Evolutionary conservation across 1,140 invertebrate species (phyloP), one percentile per base, ranked within the genome.

Genomic region (Diplogasteroides magnus): DNA sequence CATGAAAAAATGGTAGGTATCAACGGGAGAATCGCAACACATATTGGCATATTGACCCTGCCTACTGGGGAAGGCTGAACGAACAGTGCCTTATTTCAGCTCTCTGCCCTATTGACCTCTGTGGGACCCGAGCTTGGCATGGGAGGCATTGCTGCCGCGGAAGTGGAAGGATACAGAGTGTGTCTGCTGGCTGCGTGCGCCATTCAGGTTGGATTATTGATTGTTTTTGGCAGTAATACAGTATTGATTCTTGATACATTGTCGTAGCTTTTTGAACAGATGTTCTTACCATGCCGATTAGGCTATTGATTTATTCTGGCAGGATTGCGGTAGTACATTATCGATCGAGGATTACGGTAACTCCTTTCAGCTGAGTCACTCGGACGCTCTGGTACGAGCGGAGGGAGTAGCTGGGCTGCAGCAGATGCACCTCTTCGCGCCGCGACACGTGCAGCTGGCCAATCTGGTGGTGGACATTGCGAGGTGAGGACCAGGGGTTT

Each of bases 381-480:
- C 26, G 26, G 70, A 76, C 71, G 62, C 67, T 14, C 57, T 65
- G 14, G 93, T 97, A 1, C 91, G 97, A 84, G 91, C 94, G 0
- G 95, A 98, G 85, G 94, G 95, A 11, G 92, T 94, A 14, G 89
- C 91, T 29, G 97, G 94, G 83, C 87, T 98, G 55, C 97, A 98
- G 83, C 93, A 98, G 80, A 86, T 98, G 64, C 96, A 98, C 86
- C 87, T 99, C 83, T 99, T 98, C 86, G 94, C 94, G 71, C 93
- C 94, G 0, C 87, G 90, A 76, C 92, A 95, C 83, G 90, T 98
- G 61, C 94, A 97, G 85, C 86, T 97, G 69, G 90, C 91, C 69
- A 90, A 90, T 3, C 86, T 98, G 2, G 93, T 98, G 71, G 32
- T 91, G 91, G 66, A 86, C 98, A 69, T 97, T 93, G 85, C 92